A percentile compares a stretch with the other conserved stretches of the same genome.
Evolutionary conservation across 2,888 invertebrate species (phyloP).

Genomic region (Brachylomia viminalis): DNA sequence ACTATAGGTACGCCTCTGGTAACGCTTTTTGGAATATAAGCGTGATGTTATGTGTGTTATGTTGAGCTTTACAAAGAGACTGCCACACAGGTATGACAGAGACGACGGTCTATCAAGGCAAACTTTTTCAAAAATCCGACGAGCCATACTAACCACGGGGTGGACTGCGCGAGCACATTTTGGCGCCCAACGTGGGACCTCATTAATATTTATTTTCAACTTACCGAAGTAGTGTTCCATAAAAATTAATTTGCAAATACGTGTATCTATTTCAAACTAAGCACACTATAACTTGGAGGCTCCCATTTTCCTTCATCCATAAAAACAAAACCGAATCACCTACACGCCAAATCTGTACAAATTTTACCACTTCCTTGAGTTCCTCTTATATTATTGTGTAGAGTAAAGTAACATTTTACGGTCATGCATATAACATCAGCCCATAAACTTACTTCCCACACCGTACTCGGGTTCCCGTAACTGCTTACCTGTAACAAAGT

Average conservation of each 20-base stretch:
- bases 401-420: conserved; percentile 36
- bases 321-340: conserved; percentile 3
- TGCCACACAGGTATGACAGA: background rate
- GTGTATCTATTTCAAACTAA: background rate
- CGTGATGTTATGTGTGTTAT: background rate
- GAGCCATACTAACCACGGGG: no score
- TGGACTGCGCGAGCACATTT: background rate
- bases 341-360: conserved; percentile 11
- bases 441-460: conserved; percentile 59
- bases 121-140: background rate
- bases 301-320: background rate
- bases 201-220: no score
- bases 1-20: background rate
- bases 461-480: conserved; percentile 34
- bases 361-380: conserved; percentile 7
- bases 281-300: background rate
- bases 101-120: background rate
- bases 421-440: conserved; percentile 60
- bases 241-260: background rate
- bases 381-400: conserved; percentile 17
- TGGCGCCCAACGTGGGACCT: conserved; percentile 42
- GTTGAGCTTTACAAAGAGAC: background rate
- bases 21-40: background rate
- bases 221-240: no score
- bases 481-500: conserved; percentile 70